A percentile compares a stretch with the other conserved stretches of the same genome.
Evolutionary conservation across 2,888 invertebrate genomes (phyloP).

Genomic region (Callyntrura sp.): DNA sequence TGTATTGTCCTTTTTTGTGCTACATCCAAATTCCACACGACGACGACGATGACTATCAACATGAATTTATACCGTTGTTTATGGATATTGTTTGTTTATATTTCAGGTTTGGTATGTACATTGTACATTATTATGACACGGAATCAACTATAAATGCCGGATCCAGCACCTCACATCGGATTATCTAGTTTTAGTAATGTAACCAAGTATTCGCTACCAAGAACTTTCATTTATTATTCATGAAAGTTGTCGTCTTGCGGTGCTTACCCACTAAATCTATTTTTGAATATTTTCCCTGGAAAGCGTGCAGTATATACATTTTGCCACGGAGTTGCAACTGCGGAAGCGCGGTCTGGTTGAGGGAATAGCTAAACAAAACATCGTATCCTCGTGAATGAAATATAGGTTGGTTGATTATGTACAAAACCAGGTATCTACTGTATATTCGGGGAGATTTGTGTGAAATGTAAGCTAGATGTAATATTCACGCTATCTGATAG

Average conservation of each 20-base stretch:
- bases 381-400: too few species aligned
- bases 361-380: too few species aligned
- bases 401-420: too few species aligned
- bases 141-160: neutral
- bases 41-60: neutral
- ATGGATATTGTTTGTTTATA: slow-evolving; percentile 19
- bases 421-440: too few species aligned
- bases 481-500: too few species aligned
- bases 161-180: neutral
- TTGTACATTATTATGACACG: too few species aligned
- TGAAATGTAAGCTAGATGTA: too few species aligned
- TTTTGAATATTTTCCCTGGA: slow-evolving; percentile 43
- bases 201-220: slow-evolving; percentile 10
- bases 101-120: too few species aligned
- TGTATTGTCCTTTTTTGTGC: too few species aligned
- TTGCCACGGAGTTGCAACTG: neutral
- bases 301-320: neutral
- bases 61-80: neutral
- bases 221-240: slow-evolving; percentile 66
- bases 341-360: neutral
- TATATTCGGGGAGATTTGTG: too few species aligned
- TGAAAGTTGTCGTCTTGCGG: slow-evolving; percentile 53
- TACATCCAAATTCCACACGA: neutral
- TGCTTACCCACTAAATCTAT: slow-evolving; percentile 47
- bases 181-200: slow-evolving; percentile 13